A percentile compares a stretch with the other conserved stretches of the same genome.
phyloP scores from a whole-genome alignment of 2,797 vertebrate genomes.

The Muraenolepis orangiensis region DNA sequence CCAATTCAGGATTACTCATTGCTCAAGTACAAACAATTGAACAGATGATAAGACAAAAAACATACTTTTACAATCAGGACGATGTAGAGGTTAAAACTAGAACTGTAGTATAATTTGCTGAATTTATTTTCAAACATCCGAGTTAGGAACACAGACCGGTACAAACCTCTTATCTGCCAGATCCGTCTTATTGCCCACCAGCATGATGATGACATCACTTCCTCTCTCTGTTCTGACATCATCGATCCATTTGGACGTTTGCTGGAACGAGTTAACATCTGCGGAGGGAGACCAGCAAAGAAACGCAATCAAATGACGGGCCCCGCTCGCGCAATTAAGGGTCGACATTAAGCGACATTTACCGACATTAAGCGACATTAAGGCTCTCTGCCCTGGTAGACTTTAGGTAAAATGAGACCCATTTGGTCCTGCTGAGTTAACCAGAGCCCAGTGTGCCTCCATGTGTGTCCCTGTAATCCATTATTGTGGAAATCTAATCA shows the following conservation, averaged over 20 bases:
- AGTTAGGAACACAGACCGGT: neutral
- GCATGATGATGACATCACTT: slow-evolving; percentile 92
- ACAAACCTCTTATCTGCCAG: slow-evolving; percentile 85
- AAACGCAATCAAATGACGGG: neutral
- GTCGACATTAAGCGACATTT: neutral
- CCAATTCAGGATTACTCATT: neutral
- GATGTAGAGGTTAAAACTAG: neutral
- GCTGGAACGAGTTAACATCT: slow-evolving; percentile 91
- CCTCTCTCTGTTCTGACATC: slow-evolving; percentile 90
- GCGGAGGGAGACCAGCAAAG: slow-evolving; percentile 25
- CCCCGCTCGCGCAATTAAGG: neutral
- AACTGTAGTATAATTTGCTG: neutral
- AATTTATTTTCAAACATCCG: neutral
- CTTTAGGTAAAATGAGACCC: neutral
- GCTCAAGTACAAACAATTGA: neutral
- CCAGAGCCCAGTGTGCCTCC: neutral
- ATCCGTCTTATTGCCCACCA: slow-evolving; percentile 91
- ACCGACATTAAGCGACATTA: neutral
- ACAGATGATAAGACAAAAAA: neutral
- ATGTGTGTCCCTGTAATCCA: neutral
- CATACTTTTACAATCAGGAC: neutral
- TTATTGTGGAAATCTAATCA: neutral
- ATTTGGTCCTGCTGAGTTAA: neutral
- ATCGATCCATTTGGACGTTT: slow-evolving; percentile 92
- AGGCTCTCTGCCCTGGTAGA: neutral